A percentile compares a stretch with the other conserved stretches of the same genome.
Conservation (phyloP, 2,797 vertebrate genomes). For the Tamandua tetradactyla region DNA sequence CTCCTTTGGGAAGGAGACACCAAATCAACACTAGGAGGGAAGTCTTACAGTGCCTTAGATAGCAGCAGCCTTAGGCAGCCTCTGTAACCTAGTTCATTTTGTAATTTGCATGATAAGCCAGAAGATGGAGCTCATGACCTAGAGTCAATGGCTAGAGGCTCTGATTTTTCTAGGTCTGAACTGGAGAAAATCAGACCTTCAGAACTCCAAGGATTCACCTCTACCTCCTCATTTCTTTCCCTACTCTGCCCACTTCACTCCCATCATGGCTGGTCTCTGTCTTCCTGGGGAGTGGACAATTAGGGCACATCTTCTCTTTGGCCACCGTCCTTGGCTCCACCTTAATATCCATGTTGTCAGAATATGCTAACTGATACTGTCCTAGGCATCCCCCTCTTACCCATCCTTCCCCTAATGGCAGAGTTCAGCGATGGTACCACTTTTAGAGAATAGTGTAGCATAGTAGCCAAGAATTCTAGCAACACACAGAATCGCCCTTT, state of each 20-base stretch:
- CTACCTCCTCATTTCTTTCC: background rate
- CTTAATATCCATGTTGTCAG: background rate
- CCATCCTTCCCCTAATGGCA: background rate
- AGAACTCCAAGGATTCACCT: background rate
- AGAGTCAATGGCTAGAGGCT: conserved; percentile 52
- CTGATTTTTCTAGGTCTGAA: background rate
- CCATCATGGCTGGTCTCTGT: background rate
- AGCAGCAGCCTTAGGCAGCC: background rate
- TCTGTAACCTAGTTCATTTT: conserved; percentile 41
- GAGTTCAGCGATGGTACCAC: background rate
- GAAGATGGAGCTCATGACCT: conserved; percentile 77
- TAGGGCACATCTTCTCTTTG: background rate
- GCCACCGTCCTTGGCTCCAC: background rate
- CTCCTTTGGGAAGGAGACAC: background rate
- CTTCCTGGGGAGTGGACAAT: background rate
- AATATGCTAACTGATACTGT: background rate
- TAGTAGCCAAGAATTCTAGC: background rate
- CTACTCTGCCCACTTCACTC: background rate
- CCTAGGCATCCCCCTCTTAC: background rate
- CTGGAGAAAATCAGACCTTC: background rate
- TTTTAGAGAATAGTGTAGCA: background rate
- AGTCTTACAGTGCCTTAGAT: background rate
- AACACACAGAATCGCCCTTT: background rate
- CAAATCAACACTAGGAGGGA: background rate
- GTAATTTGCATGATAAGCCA: conserved; percentile 66